A percentile compares a stretch with the other conserved stretches of the same genome.
Conservation (phyloP, 2,113 vertebrate genomes). For the Sylvia atricapilla region DNA sequence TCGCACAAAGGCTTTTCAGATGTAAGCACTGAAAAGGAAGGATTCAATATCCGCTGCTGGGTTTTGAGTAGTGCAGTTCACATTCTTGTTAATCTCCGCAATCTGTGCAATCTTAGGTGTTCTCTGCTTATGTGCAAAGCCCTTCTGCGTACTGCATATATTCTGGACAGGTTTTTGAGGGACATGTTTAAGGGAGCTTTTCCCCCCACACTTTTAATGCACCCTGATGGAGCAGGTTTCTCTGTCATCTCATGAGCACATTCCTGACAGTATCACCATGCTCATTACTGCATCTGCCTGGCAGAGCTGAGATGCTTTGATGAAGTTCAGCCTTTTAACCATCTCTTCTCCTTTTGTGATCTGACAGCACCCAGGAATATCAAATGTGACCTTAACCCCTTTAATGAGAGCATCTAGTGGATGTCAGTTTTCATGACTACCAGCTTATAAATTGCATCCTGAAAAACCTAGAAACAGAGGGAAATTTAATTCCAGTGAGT, state of each 20-base stretch:
- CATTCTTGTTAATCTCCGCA: slow-evolving; percentile 9
- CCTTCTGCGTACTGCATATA: neutral
- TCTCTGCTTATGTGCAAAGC: neutral
- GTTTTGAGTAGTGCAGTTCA: neutral
- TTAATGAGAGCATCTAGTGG: slow-evolving; percentile 18
- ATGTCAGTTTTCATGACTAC: slow-evolving; percentile 10
- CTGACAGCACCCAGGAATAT: slow-evolving; percentile 1
- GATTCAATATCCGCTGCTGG: slow-evolving; percentile 46
- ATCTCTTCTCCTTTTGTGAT: slow-evolving; percentile 2
- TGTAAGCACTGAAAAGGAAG: neutral
- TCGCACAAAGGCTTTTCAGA: slow-evolving; percentile 14
- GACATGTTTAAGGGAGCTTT: neutral
- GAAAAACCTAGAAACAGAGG: neutral
- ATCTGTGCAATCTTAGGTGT: neutral
- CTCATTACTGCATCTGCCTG: neutral
- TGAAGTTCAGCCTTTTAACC: slow-evolving; percentile 29
- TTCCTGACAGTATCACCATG: neutral
- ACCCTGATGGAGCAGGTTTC: neutral
- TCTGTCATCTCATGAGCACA: neutral
- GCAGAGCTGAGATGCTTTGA: neutral
- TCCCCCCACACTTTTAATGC: neutral
- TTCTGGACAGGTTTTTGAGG: neutral
- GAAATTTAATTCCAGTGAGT: neutral
- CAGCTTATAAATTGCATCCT: neutral
- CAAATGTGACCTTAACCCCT: neutral